These are phyloP conservation scores for Dasysyrphus tricinctus DNA, from an alignment of 2,888 invertebrate species.

Conservation along the genomic window DNA sequence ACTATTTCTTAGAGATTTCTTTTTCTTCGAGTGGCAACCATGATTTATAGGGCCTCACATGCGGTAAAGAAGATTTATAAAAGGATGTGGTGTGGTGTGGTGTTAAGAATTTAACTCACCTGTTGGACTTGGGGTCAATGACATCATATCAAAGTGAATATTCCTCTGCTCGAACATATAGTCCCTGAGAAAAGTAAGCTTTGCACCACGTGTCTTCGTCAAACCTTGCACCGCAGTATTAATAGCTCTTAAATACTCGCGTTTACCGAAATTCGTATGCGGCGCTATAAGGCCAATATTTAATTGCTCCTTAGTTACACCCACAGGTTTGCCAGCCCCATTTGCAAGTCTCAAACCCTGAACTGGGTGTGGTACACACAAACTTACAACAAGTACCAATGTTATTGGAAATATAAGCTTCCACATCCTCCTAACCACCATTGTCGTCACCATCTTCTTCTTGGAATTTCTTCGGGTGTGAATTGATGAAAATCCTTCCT, in stretches of 20 bases:
- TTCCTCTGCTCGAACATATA: slow-evolving; percentile 87
- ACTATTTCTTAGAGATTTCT: background rate
- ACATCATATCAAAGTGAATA: slow-evolving; percentile 88
- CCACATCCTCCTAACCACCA: slow-evolving; percentile 55
- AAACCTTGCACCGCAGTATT: slow-evolving; percentile 86
- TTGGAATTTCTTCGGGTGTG: slow-evolving; percentile 24
- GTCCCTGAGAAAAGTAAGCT: slow-evolving; percentile 86
- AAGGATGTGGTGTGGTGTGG: background rate
- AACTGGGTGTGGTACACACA: slow-evolving; percentile 58
- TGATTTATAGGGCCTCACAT: background rate
- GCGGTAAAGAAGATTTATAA: slow-evolving; percentile 9
- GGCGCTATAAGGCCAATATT: slow-evolving; percentile 83
- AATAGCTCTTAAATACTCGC: slow-evolving; percentile 88
- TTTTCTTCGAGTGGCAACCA: background rate
- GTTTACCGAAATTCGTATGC: slow-evolving; percentile 84
- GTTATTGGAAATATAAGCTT: slow-evolving; percentile 66
- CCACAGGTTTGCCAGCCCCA: slow-evolving; percentile 78
- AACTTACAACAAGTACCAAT: slow-evolving; percentile 57
- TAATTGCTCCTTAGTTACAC: slow-evolving; percentile 81
- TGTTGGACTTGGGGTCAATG: slow-evolving; percentile 90
- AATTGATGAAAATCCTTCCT: slow-evolving; percentile 28
- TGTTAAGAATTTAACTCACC: slow-evolving; percentile 84
- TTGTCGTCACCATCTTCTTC: slow-evolving; percentile 49
- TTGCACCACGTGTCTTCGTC: slow-evolving; percentile 85
- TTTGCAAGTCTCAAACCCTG: slow-evolving; percentile 78